Percentiles rank a stretch among this genome's conserved stretches.
Evolutionary conservation across 2,888 invertebrate genomes (phyloP).

Genomic region (Trachelus tabidus): DNA sequence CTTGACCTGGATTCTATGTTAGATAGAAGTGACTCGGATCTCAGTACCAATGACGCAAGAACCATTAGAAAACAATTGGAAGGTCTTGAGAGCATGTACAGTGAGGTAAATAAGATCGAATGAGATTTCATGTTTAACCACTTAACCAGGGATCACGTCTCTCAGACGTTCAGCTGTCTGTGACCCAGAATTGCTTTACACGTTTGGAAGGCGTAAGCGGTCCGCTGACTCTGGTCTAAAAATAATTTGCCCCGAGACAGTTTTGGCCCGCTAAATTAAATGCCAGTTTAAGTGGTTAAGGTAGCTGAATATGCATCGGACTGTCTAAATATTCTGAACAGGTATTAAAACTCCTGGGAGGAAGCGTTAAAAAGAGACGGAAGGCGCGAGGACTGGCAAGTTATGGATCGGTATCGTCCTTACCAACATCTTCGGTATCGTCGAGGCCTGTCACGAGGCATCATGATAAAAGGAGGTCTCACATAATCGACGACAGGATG

Average conservation of each 20-base stretch:
- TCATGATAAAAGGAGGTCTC: constrained; percentile 75
- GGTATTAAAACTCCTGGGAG: constrained; percentile 73
- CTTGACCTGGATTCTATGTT: constrained; percentile 83
- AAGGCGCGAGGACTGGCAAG: constrained; percentile 62
- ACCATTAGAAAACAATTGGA: constrained; percentile 84
- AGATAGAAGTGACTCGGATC: constrained; percentile 81
- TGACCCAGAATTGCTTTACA: neutral
- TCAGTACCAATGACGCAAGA: constrained; percentile 80
- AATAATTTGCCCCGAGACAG: no score
- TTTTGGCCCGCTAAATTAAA: no score
- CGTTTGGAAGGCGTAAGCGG: neutral
- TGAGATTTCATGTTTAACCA: neutral
- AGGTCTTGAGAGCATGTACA: constrained; percentile 88
- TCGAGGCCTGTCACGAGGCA: constrained; percentile 74
- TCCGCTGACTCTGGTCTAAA: no score
- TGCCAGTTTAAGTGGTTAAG: no score
- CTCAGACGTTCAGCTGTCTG: neutral
- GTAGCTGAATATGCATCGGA: constrained; percentile 1
- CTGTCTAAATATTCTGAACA: constrained; percentile 37
- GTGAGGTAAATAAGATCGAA: constrained; percentile 71
- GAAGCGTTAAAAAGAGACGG: constrained; percentile 67
- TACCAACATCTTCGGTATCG: constrained; percentile 86
- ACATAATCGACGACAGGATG: constrained; percentile 75
- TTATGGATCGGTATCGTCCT: constrained; percentile 85
- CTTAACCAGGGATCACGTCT: neutral